Evolutionary conservation across 1,140 invertebrate genomes (phyloP), one percentile per base, ranked within the genome.

Genomic region (Caenorhabditis tropicalis): DNA sequence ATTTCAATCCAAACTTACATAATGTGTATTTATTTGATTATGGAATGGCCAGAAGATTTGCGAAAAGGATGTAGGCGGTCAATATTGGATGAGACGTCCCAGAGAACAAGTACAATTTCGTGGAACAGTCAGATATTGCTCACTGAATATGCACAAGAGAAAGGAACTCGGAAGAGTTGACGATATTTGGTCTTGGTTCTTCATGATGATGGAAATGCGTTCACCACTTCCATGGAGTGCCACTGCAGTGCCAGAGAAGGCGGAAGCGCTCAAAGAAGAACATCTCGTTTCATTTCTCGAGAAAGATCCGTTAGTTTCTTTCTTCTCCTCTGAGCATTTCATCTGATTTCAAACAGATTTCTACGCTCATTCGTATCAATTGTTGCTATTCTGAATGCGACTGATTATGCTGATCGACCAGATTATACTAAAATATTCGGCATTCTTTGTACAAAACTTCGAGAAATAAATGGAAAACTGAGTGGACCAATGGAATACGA

Each of bases 111-210:
- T 39, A 2, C 29, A n/a, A 1, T 89, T 89, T 79, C 93, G 98
- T 88, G 98, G 97, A 88, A 99, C 98, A 46, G 97, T 99, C 12
- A 94, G 98, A 48, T 99, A 99, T 93, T 98, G 98, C 79, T 98
- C 96, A 21, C 95, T 99, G 29, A 99, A 98, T 93, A 97, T 97
- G 70, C 98, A 99, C 92, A 96, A 96, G 91, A 98, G 98, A 92
- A 96, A 96, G 91, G 94, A 87, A 83, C 86, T 16, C 21, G 65
- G 58, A 24, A 19, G 74, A 39, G 27, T n/a, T 91, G 98, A 99
- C 92, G 97, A 99, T 92, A 93, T 99, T 0, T 98, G 97, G 97
- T 39, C 53, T 3, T 48, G 33, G 53, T 65, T 82, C 49, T 82
- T 27, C 81, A 43, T 70, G 58, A 5, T 82, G 6, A 29, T 48